Conservation (phyloP, 2,888 invertebrate species). For the Agrochola macilenta region DNA sequence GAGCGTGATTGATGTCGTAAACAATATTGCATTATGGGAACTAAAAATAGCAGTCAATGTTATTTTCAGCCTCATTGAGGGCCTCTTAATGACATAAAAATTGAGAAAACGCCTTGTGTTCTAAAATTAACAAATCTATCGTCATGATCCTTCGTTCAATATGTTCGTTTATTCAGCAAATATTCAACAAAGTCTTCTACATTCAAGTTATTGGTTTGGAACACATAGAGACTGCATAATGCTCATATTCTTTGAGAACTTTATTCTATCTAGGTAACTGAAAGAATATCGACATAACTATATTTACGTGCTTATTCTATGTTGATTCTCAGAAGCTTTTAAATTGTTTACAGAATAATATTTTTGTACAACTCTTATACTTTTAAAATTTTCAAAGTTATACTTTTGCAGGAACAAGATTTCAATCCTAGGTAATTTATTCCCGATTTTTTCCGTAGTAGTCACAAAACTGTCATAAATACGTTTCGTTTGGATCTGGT, state of each 20-base stretch:
- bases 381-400: not conserved
- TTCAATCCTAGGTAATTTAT: not conserved
- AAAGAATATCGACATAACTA: not conserved
- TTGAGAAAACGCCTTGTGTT: not conserved
- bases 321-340: not conserved
- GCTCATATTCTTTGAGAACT: conserved; percentile 21
- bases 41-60: not conserved
- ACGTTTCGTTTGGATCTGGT: too few species aligned
- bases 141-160: conserved; percentile 24
- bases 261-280: conserved; percentile 12
- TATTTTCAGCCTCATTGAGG: not conserved
- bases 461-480: not conserved
- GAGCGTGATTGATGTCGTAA: not conserved
- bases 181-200: conserved; percentile 34
- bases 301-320: not conserved
- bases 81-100: not conserved
- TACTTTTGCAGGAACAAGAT: not conserved
- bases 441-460: not conserved
- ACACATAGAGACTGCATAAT: conserved; percentile 42
- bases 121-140: not conserved
- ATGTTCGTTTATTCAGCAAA: conserved; percentile 36
- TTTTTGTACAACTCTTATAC: not conserved
- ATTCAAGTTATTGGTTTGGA: conserved; percentile 39
- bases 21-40: not conserved
- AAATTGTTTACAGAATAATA: not conserved